Conservation (phyloP, 2,888 invertebrate species). For the Acrobasis repandana region DNA sequence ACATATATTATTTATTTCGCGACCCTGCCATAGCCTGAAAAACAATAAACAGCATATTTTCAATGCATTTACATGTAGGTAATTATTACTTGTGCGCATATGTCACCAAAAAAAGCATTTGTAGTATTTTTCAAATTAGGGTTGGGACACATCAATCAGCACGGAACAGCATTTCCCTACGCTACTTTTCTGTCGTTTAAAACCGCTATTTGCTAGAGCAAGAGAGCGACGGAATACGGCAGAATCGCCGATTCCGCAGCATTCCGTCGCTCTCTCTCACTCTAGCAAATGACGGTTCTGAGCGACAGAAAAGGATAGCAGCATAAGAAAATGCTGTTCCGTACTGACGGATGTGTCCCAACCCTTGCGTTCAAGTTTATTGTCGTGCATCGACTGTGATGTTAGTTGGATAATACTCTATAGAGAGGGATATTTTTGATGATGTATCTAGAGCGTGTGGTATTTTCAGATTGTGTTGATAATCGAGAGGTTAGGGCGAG, state of each 20-base stretch:
- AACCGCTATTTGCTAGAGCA: no score
- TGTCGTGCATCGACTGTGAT: conserved; percentile 40
- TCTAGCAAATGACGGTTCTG: no score
- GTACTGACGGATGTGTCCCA: no score
- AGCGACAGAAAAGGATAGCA: no score
- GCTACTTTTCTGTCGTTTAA: no score
- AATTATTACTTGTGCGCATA: background rate
- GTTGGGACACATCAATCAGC: no score
- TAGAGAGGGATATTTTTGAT: conserved; percentile 52
- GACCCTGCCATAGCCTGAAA: background rate
- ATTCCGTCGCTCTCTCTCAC: no score
- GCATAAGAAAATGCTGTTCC: no score
- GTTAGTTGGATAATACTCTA: conserved; percentile 47
- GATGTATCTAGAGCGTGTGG: conserved; percentile 34
- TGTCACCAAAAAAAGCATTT: background rate
- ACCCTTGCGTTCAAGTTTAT: conserved; percentile 32
- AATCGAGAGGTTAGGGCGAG: conserved; percentile 22
- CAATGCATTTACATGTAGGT: background rate
- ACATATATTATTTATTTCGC: no score
- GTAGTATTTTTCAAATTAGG: conserved; percentile 3
- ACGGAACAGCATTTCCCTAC: no score
- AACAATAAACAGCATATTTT: background rate
- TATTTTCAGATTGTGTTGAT: conserved; percentile 26
- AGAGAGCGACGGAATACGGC: no score
- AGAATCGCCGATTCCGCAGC: no score